phyloP scores from a whole-genome alignment of 2,888 invertebrate species.

The Gari tellinella region DNA sequence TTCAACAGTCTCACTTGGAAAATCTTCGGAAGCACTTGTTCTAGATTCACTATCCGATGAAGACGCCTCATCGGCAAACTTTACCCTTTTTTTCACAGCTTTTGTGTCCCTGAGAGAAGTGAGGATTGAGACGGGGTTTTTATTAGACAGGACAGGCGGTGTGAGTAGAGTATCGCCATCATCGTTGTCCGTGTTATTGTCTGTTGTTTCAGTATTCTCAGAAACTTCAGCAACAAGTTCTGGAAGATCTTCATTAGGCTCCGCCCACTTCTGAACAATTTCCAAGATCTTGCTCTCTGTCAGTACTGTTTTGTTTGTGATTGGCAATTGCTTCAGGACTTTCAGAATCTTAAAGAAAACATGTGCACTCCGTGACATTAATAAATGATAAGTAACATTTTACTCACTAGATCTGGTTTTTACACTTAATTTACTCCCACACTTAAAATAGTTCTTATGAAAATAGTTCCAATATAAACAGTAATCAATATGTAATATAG shows the following conservation, averaged over 20 bases:
- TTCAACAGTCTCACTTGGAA: conserved; percentile 42
- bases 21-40: conserved; percentile 60
- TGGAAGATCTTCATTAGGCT: conserved; percentile 27
- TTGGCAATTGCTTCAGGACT: conserved; percentile 93
- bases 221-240: conserved; percentile 21
- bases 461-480: too few species aligned
- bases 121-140: conserved; percentile 73
- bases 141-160: conserved; percentile 49
- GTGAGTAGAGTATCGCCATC: conserved; percentile 52
- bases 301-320: conserved; percentile 96
- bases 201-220: conserved; percentile 41
- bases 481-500: too few species aligned
- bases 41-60: conserved; percentile 79
- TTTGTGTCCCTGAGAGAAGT: conserved; percentile 58
- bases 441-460: too few species aligned
- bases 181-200: conserved; percentile 47
- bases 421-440: too few species aligned
- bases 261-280: conserved; percentile 93
- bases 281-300: conserved; percentile 95
- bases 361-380: not conserved
- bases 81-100: conserved; percentile 72
- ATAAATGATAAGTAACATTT: too few species aligned
- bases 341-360: conserved; percentile 89
- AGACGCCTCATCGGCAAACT: conserved; percentile 77
- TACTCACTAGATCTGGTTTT: too few species aligned